Conservation (phyloP, 2,113 vertebrate genomes). For the Proterorhinus semilunaris region DNA sequence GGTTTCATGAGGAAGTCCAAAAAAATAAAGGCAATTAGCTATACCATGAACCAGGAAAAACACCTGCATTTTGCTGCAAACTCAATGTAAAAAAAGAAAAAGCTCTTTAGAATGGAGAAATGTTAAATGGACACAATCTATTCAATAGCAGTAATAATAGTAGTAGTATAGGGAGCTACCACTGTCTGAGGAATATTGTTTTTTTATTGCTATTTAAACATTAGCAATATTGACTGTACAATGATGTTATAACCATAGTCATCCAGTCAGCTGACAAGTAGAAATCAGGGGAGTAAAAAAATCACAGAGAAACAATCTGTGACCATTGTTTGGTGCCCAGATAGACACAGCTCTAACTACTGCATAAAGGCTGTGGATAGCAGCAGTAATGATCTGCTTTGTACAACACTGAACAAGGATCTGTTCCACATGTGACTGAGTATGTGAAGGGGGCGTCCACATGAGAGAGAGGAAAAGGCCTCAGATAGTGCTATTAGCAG, state of each 20-base stretch:
- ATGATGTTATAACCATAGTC: conserved; percentile 58
- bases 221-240: conserved; percentile 43
- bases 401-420: conserved; percentile 65
- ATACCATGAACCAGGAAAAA: no score
- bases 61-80: no score
- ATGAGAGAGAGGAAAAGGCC: conserved; percentile 21
- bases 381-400: conserved; percentile 61
- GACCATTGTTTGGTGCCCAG: conserved; percentile 57
- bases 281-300: conserved; percentile 33
- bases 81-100: no score
- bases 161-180: no score
- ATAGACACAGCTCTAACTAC: conserved; percentile 61
- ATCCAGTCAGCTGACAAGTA: conserved; percentile 67
- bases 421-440: conserved; percentile 59
- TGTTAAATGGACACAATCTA: no score
- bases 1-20: no score
- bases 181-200: no score
- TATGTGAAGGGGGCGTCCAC: conserved; percentile 13
- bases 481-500: conserved; percentile 6
- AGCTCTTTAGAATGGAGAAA: no score
- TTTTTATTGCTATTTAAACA: conserved; percentile 5
- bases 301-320: conserved; percentile 53
- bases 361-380: conserved; percentile 62
- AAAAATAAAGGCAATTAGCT: no score
- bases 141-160: no score